Percentiles rank a stretch among this genome's conserved stretches.
Conservation (phyloP, 1,140 invertebrate genomes). For the Caerostris extrusa region DNA sequence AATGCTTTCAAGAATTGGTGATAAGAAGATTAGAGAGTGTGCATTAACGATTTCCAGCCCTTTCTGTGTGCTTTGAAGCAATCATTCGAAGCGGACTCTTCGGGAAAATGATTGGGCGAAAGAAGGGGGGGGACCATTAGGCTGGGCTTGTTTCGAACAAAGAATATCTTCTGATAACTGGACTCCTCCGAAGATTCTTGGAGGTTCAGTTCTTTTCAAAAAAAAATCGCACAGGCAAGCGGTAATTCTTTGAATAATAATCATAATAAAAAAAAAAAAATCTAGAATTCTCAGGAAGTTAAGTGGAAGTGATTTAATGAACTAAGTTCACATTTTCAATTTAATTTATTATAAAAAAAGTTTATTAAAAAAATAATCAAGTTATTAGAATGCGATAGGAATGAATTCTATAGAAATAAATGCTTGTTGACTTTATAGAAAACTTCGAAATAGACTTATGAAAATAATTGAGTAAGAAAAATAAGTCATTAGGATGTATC, state of each 20-base stretch:
- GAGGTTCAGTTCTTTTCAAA: not conserved
- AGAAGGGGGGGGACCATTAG: not conserved
- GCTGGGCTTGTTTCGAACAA: not conserved
- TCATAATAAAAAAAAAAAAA: not conserved
- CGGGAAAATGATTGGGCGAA: not conserved
- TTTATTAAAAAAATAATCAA: no score
- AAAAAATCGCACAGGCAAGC: not conserved
- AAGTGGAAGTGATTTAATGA: not conserved
- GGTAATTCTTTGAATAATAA: not conserved
- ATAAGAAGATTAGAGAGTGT: constrained; percentile 68
- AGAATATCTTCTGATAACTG: not conserved
- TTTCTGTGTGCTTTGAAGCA: not conserved
- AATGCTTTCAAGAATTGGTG: constrained; percentile 48
- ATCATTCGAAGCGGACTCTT: constrained; percentile 21
- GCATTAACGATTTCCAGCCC: constrained; percentile 32
- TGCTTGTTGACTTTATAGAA: no score
- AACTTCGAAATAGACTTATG: no score
- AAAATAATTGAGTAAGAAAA: no score
- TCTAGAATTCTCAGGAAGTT: not conserved
- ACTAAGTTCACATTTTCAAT: not conserved
- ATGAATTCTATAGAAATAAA: no score
- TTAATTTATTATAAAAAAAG: no score
- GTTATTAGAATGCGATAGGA: no score
- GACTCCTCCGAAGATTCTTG: not conserved
- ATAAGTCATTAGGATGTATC: no score